Conservation (phyloP, 2,797 vertebrate species). For the Remorina albescens region DNA sequence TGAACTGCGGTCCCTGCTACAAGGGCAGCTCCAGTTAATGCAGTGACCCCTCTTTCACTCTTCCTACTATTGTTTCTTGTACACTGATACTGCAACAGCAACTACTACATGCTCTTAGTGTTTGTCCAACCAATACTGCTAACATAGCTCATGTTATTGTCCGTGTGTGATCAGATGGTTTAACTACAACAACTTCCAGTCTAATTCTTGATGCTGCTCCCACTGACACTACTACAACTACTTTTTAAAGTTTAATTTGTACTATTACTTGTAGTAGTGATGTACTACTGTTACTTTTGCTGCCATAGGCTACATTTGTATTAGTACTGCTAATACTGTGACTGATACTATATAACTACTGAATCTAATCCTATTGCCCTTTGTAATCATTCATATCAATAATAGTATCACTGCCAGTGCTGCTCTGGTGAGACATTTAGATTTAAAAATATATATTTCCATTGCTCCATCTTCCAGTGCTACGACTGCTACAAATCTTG, state of each 20-base stretch:
- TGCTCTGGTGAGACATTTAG: not conserved
- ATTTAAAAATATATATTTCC: not conserved
- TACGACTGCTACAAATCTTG: not conserved
- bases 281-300: not conserved
- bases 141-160: not conserved
- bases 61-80: not conserved
- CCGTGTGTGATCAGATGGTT: not conserved
- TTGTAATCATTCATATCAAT: not conserved
- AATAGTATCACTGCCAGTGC: not conserved
- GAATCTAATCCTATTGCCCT: not conserved
- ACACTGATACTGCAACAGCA: too few species aligned
- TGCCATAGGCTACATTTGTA: not conserved
- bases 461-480: not conserved
- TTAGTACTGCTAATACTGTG: not conserved
- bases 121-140: not conserved
- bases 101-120: not conserved
- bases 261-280: too few species aligned
- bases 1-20: not conserved
- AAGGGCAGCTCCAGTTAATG: not conserved
- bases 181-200: not conserved
- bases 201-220: too few species aligned
- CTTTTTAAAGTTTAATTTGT: not conserved
- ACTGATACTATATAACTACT: too few species aligned
- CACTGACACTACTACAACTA: too few species aligned
- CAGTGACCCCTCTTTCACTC: not conserved